phyloP scores from a whole-genome alignment of 2,797 vertebrate genomes.

The Sebastes umbrosus region DNA sequence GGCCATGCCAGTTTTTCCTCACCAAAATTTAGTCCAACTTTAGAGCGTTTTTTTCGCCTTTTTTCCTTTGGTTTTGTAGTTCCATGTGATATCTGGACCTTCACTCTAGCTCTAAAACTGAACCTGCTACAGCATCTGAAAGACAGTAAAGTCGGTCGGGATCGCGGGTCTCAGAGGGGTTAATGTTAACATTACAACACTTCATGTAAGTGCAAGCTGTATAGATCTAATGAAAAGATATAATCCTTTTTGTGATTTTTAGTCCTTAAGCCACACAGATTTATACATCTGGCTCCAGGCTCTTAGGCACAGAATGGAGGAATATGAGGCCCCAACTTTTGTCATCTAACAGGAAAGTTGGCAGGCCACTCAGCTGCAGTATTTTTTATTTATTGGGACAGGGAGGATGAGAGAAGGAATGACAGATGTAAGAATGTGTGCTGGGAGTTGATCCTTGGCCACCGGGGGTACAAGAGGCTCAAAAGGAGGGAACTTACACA shows the following conservation, averaged over 20 bases:
- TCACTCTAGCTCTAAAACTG: no score
- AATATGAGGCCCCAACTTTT: neutral
- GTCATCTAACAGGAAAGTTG: neutral
- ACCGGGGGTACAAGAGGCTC: neutral
- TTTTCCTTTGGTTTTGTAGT: no score
- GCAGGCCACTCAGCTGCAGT: neutral
- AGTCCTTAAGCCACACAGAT: neutral
- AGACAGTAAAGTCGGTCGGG: no score
- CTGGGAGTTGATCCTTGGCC: slow-evolving; percentile 14
- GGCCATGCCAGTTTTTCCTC: no score
- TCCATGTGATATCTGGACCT: no score
- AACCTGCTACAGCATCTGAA: no score
- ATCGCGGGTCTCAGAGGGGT: no score
- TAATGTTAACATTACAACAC: neutral
- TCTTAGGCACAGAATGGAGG: neutral
- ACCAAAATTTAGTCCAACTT: no score
- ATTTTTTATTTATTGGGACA: slow-evolving; percentile 19
- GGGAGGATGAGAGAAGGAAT: neutral
- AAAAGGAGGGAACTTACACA: slow-evolving; percentile 3
- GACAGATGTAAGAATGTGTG: slow-evolving; percentile 16
- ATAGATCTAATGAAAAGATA: neutral
- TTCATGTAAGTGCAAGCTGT: neutral
- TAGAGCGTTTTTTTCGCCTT: no score
- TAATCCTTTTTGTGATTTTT: neutral
- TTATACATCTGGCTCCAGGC: neutral